A percentile compares a stretch with the other conserved stretches of the same genome.
Conservation (phyloP, 2,113 vertebrate genomes). For the Neotragus pygmaeus region DNA sequence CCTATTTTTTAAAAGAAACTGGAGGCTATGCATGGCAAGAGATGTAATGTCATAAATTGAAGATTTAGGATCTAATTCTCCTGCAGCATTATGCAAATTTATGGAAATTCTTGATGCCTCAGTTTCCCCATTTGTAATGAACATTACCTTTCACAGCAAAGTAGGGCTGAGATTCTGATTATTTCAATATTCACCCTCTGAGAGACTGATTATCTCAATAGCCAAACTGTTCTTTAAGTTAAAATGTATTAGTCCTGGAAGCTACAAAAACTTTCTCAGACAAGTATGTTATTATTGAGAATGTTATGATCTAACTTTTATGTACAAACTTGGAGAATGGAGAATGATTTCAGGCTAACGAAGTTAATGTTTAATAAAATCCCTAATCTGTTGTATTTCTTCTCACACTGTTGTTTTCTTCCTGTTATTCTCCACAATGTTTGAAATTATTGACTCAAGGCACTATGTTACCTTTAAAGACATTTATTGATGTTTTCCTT, state of each 20-base stretch:
- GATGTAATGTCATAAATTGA: background rate
- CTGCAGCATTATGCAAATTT: background rate
- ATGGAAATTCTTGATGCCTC: background rate
- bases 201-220: background rate
- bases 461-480: background rate
- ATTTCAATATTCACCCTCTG: background rate
- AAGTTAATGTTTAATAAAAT: background rate
- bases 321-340: background rate
- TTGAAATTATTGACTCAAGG: background rate
- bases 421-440: background rate
- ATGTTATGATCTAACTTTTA: background rate
- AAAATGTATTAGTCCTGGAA: background rate
- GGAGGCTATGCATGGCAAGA: background rate
- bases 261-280: background rate
- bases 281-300: background rate
- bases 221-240: background rate
- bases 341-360: background rate
- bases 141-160: background rate
- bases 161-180: background rate
- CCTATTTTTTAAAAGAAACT: background rate
- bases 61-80: background rate
- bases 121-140: background rate
- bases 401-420: background rate
- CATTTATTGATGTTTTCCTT: background rate
- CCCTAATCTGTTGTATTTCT: background rate